These are phyloP conservation scores for Ecliptopera silaceata DNA, from an alignment of 2,888 invertebrate species.

Conservation along the genomic window DNA sequence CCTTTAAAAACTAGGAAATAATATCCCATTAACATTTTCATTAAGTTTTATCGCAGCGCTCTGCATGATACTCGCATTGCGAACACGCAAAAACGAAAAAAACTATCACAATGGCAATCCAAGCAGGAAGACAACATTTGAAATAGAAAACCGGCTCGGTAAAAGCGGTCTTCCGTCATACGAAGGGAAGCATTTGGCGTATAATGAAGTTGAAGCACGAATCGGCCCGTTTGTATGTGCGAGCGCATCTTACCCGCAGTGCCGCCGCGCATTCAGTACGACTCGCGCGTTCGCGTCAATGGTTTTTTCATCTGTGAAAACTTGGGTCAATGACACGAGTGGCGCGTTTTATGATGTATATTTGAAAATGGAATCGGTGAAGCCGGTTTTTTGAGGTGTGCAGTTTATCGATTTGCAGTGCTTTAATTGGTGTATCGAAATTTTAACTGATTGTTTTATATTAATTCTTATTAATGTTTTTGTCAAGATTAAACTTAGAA, in stretches of 20 bases:
- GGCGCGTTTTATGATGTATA: slow-evolving; percentile 28
- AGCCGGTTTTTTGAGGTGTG: slow-evolving; percentile 34
- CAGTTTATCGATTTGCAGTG: not conserved
- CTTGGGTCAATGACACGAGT: slow-evolving; percentile 57
- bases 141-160: slow-evolving; percentile 78
- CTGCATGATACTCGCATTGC: slow-evolving; percentile 8
- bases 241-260: slow-evolving; percentile 58
- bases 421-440: not conserved
- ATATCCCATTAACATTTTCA: not conserved
- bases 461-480: not conserved
- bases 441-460: not conserved
- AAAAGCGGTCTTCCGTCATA: slow-evolving; percentile 80
- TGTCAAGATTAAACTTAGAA: not conserved
- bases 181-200: slow-evolving; percentile 74
- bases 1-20: not conserved
- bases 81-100: slow-evolving; percentile 21
- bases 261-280: slow-evolving; percentile 67
- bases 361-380: slow-evolving; percentile 33
- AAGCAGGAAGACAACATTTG: slow-evolving; percentile 58
- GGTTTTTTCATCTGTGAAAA: slow-evolving; percentile 48
- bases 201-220: slow-evolving; percentile 75
- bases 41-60: not conserved
- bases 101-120: slow-evolving; percentile 40
- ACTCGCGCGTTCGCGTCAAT: slow-evolving; percentile 60
- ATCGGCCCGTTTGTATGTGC: slow-evolving; percentile 51